phyloP scores from a whole-genome alignment of 2,113 vertebrate species.

The Gnathonemus echidnorhynchus region DNA sequence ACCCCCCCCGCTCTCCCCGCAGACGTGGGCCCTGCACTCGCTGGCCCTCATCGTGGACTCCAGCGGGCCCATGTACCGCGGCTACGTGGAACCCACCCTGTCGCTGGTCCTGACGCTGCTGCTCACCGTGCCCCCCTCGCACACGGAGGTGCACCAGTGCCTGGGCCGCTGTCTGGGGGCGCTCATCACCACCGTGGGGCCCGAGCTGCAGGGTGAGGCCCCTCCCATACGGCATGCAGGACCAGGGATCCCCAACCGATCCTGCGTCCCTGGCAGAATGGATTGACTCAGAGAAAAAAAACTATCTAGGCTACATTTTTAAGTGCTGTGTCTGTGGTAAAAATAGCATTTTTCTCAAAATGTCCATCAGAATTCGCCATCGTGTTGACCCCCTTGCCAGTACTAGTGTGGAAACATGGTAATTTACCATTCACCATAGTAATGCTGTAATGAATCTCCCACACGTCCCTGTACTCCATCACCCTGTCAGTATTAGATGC shows the following conservation, averaged over 20 bases:
- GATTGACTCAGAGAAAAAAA: neutral
- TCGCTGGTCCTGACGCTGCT: slow-evolving; percentile 92
- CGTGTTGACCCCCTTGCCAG: too few species aligned
- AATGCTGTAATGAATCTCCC: neutral
- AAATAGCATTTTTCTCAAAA: too few species aligned
- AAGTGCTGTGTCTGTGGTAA: too few species aligned
- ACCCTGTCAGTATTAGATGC: neutral
- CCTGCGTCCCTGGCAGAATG: neutral
- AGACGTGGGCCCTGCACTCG: slow-evolving; percentile 98
- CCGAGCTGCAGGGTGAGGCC: slow-evolving; percentile 86
- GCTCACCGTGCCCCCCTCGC: slow-evolving; percentile 88
- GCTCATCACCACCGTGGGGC: slow-evolving; percentile 96
- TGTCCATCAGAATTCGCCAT: too few species aligned
- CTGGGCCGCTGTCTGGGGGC: slow-evolving; percentile 92
- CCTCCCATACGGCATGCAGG: neutral
- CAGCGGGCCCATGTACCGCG: slow-evolving; percentile 96
- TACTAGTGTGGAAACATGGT: neutral
- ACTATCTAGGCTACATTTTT: neutral
- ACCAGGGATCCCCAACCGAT: neutral
- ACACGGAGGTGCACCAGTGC: slow-evolving; percentile 96
- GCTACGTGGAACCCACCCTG: slow-evolving; percentile 92
- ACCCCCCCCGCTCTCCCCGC: slow-evolving; percentile 5
- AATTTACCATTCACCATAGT: neutral
- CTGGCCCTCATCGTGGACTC: slow-evolving; percentile 97
- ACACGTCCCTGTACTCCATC: neutral